A percentile compares a stretch with the other conserved stretches of the same genome.
Evolutionary conservation across 2,797 vertebrate species (phyloP).

Genomic region (Sebastes taczanowskii): DNA sequence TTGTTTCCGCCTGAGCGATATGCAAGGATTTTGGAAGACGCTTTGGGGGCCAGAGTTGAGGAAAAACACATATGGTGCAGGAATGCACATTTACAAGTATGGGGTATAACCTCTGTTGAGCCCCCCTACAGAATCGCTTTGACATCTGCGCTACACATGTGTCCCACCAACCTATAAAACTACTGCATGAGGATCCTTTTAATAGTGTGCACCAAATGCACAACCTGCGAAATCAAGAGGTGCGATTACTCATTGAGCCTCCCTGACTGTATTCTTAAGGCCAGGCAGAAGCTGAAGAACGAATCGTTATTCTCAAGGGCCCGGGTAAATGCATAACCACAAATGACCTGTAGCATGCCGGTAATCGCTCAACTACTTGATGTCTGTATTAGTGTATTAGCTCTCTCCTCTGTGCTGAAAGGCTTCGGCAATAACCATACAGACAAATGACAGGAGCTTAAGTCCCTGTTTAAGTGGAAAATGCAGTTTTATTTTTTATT

Average conservation of each 20-base stretch:
- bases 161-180: no score
- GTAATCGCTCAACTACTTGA: slow-evolving; percentile 19
- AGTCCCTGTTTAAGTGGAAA: slow-evolving; percentile 29
- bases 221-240: slow-evolving; percentile 21
- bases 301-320: slow-evolving; percentile 18
- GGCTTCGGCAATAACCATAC: slow-evolving; percentile 35
- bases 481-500: slow-evolving; percentile 10
- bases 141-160: slow-evolving; percentile 76
- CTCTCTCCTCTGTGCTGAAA: slow-evolving; percentile 34
- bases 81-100: slow-evolving; percentile 58
- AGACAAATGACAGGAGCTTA: slow-evolving; percentile 28
- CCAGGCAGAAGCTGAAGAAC: neutral
- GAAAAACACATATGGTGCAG: slow-evolving; percentile 55
- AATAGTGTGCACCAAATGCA: slow-evolving; percentile 35
- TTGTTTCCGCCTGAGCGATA: slow-evolving; percentile 20
- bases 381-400: slow-evolving; percentile 23
- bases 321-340: slow-evolving; percentile 1
- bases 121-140: slow-evolving; percentile 39
- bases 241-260: neutral
- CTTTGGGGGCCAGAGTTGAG: slow-evolving; percentile 11
- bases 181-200: slow-evolving; percentile 44
- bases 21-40: neutral
- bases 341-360: slow-evolving; percentile 33
- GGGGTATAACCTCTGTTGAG: slow-evolving; percentile 14
- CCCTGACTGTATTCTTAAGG: neutral